These are phyloP conservation scores for Aselliscus stoliczkanus DNA, from an alignment of 2,797 vertebrate genomes.

Conservation along the genomic window DNA sequence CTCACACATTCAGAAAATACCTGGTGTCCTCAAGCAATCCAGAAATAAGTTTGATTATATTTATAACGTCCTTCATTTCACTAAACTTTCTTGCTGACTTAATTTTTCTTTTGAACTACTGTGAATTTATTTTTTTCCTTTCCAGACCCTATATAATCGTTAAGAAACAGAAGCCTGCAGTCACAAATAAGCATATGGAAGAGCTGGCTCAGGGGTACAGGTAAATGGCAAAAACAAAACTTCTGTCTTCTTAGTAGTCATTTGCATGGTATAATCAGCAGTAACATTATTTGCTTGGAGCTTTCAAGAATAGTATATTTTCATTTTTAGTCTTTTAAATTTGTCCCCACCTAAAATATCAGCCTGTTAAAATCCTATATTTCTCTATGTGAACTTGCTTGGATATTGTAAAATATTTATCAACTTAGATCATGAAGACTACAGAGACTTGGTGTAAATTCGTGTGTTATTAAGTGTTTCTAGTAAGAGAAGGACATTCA, in stretches of 20 bases:
- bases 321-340: background rate
- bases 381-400: background rate
- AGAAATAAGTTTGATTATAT: background rate
- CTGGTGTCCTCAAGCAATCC: background rate
- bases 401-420: background rate
- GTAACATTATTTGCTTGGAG: background rate
- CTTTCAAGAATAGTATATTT: background rate
- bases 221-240: constrained; percentile 75
- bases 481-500: background rate
- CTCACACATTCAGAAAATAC: background rate
- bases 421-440: background rate
- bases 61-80: background rate
- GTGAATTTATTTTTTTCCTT: background rate
- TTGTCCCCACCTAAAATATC: background rate
- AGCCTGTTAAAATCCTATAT: background rate
- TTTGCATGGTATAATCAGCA: background rate
- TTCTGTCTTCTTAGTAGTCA: background rate
- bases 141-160: constrained; percentile 97
- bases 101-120: background rate
- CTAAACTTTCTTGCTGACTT: background rate
- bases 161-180: constrained; percentile 94
- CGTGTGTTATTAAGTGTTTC: background rate
- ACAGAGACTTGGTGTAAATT: background rate
- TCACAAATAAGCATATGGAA: constrained; percentile 96
- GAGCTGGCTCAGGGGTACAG: constrained; percentile 98